A percentile compares a stretch with the other conserved stretches of the same genome.
Conservation (phyloP, 2,888 invertebrate species). For the Gymnoscelis rufifasciata region DNA sequence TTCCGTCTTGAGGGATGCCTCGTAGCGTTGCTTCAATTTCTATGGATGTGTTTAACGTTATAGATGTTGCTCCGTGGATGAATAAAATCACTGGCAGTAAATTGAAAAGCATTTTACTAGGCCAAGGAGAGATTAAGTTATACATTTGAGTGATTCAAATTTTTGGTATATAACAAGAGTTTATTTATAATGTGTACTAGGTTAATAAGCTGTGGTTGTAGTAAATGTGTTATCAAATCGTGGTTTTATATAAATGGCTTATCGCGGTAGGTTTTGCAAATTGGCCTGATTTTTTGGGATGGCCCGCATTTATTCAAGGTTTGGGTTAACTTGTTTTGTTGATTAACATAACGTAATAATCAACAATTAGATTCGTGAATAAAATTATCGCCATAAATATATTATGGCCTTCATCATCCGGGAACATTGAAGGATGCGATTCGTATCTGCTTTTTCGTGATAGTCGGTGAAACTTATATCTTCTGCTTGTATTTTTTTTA, state of each 20-base stretch:
- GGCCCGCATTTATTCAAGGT: conserved; percentile 18
- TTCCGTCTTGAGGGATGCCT: conserved; percentile 18
- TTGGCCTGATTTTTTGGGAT: conserved; percentile 10
- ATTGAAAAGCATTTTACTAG: no score
- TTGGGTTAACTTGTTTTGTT: conserved; percentile 15
- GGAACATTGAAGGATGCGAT: no score
- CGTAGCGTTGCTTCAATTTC: conserved; percentile 7
- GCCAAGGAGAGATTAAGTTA: no score
- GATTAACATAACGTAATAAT: not conserved
- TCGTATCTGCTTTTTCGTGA: no score
- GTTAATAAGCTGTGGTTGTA: not conserved
- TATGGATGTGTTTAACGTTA: not conserved
- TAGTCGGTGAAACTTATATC: no score
- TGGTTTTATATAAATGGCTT: conserved; percentile 9
- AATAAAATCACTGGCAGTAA: no score
- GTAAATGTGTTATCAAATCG: not conserved
- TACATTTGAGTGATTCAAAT: no score
- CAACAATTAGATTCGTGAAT: not conserved
- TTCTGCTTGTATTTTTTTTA: no score
- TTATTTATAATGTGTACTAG: not conserved
- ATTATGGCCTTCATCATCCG: no score
- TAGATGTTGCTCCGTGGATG: not conserved
- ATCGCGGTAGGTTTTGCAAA: conserved; percentile 6
- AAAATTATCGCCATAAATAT: no score
- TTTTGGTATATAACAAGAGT: no score